Conservation (phyloP, 1,140 invertebrate species). For the Bathynomus jamesi region DNA sequence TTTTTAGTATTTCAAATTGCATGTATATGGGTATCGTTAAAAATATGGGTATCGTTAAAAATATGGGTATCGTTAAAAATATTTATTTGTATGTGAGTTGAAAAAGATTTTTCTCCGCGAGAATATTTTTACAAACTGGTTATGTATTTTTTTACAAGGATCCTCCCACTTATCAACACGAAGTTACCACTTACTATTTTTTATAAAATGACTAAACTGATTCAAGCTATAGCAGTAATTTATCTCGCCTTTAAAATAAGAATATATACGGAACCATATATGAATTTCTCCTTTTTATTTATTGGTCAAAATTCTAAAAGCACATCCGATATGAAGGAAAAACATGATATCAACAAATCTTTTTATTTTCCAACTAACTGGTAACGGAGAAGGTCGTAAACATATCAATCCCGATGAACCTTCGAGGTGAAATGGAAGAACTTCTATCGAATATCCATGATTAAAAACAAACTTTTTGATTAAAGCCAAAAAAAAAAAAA, state of each 20-base stretch:
- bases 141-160: not conserved
- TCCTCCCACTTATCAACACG: not conserved
- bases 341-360: not conserved
- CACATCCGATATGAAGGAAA: not conserved
- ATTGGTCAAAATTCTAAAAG: not conserved
- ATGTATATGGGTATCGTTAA: no score
- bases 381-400: not conserved
- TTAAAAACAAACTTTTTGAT: slow-evolving; percentile 2
- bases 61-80: no score
- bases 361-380: not conserved
- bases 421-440: not conserved
- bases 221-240: no score
- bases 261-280: not conserved
- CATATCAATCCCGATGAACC: not conserved
- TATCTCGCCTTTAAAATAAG: no score
- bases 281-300: not conserved
- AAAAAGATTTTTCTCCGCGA: no score
- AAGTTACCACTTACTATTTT: not conserved
- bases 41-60: no score
- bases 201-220: no score
- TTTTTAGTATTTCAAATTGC: no score
- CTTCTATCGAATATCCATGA: not conserved
- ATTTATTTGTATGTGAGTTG: no score
- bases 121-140: no score
- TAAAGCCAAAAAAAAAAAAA: no score